Percentiles rank a stretch among this genome's conserved stretches.
Conservation (phyloP, 1,140 invertebrate genomes). For the Melanaphis sacchari region DNA sequence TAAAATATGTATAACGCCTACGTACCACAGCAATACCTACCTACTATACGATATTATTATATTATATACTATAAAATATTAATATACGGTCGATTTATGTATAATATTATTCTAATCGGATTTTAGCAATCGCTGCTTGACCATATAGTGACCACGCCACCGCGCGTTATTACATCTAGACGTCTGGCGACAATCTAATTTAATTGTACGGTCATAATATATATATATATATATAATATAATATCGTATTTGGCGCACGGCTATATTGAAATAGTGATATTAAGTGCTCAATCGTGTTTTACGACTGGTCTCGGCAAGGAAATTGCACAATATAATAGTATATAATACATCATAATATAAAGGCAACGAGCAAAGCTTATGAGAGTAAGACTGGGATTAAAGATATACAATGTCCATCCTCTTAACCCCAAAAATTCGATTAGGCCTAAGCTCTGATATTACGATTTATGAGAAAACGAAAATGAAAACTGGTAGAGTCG, state of each 20-base stretch:
- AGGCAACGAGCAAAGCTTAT: not conserved
- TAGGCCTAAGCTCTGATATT: not conserved
- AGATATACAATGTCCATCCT: not conserved
- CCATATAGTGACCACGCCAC: too few relatives aligned
- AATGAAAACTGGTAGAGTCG: not conserved
- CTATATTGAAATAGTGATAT: not conserved
- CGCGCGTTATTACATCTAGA: not conserved
- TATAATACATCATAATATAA: not conserved
- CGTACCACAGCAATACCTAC: not conserved
- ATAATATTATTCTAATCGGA: constrained; percentile 7
- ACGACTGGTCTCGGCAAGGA: not conserved
- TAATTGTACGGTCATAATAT: not conserved
- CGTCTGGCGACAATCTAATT: not conserved
- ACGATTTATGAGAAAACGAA: not conserved
- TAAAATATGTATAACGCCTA: not conserved
- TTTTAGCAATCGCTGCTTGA: not conserved
- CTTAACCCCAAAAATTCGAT: not conserved
- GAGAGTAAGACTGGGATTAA: not conserved
- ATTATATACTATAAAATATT: not conserved
- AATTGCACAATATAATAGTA: not conserved
- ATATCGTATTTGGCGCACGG: not conserved
- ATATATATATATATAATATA: not conserved
- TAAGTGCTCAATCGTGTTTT: not conserved
- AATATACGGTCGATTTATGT: not conserved
- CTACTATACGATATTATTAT: not conserved